Evolutionary conservation across 2,113 vertebrate genomes (phyloP).

Genomic region (Carassius auratus): DNA sequence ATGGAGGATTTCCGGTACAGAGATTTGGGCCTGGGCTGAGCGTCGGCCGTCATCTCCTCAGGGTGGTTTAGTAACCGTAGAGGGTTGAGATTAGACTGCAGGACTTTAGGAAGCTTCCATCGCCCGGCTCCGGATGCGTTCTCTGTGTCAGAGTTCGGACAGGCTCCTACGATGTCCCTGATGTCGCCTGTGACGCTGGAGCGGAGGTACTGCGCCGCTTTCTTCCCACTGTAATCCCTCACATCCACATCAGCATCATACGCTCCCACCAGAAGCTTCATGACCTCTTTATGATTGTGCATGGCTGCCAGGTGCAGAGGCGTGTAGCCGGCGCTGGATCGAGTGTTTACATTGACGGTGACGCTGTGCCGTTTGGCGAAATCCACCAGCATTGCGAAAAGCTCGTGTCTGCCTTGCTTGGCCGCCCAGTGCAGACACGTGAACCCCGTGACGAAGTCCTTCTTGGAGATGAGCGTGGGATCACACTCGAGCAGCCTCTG

Average conservation of each 20-base stretch:
- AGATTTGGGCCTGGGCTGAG: conserved; percentile 71
- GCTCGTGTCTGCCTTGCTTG: conserved; percentile 89
- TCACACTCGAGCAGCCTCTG: conserved; percentile 84
- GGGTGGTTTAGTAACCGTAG: conserved; percentile 78
- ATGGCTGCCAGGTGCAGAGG: conserved; percentile 93
- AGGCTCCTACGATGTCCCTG: conserved; percentile 80
- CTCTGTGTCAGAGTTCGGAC: conserved; percentile 71
- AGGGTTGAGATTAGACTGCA: conserved; percentile 84
- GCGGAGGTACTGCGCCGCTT: conserved; percentile 87
- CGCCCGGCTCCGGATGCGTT: conserved; percentile 67
- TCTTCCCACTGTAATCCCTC: conserved; percentile 93
- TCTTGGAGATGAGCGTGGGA: conserved; percentile 83
- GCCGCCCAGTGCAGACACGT: conserved; percentile 96
- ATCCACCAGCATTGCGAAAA: conserved; percentile 84
- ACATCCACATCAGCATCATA: conserved; percentile 90
- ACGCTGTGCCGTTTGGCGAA: conserved; percentile 83
- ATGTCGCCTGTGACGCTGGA: conserved; percentile 75
- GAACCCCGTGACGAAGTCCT: conserved; percentile 94
- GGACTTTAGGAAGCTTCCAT: conserved; percentile 86
- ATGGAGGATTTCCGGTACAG: conserved; percentile 83
- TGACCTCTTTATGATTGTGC: conserved; percentile 88
- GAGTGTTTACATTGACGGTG: conserved; percentile 85
- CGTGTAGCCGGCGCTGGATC: conserved; percentile 89
- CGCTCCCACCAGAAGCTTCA: conserved; percentile 89
- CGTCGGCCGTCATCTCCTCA: conserved; percentile 66